Evolutionary conservation across 2,888 invertebrate genomes (phyloP), one percentile per base, ranked within the genome.

Genomic region (Alloplasta piceator): DNA sequence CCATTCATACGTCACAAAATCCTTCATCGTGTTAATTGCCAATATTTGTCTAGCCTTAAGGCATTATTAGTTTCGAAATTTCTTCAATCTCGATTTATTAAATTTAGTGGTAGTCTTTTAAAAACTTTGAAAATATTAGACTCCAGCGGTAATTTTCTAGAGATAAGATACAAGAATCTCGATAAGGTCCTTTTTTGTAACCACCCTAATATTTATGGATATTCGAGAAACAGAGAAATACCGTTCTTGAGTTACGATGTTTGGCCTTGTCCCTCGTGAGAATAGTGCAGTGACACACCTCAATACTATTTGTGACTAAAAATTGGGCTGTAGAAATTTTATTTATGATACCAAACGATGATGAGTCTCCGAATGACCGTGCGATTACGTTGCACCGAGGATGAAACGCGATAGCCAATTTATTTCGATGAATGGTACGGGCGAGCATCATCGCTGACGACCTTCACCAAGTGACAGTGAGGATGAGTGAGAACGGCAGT

Each of bases 381-480:
- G 14, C 38, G 12, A 46, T 26, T 61, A 38, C 26, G 12, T n/a
- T 5, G 7, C n/a, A 7, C 68, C 58, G 9, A 6, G 10, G 26
- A 74, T 64, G 6, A 6, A 75, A 38, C 4, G 71, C 12, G 64
- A 38, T 43, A 38, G 50, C 14, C 5, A 36, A 56, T 70, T 74
- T 38, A 56, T 70, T 50, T 12, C 39, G 38, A 36, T 55, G 7
- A 26, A 67, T 55, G 58, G 26, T 50, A 61, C 16, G 14, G 50
- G 63, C 36, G 14, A 12, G 38, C 41, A 36, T 72, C 38, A 16
- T 36, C 16, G 6, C 16, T 16, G 46, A 38, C 55, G 43, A 73
- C 55, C 72, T 73, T 61, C 67, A 55, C 56, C 72, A 39, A 70
- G 61, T 46, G 39, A 41, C 48, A 38, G 55, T 36, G 50, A 41